These are phyloP conservation scores for Puma concolor DNA, from an alignment of 2,113 vertebrate species.

Conservation along the genomic window DNA sequence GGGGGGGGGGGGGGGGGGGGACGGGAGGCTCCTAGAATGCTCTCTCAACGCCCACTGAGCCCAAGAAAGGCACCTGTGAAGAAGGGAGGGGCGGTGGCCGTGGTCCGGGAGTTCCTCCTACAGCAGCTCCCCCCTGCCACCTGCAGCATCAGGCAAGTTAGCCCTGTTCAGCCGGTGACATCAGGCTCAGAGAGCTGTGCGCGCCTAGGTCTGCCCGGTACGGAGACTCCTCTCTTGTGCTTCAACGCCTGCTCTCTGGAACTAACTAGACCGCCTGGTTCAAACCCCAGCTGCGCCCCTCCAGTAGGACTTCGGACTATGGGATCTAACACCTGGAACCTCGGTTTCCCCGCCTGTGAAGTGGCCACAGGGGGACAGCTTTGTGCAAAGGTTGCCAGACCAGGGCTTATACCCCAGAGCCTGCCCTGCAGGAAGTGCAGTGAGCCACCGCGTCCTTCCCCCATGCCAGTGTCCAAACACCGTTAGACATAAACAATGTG, in stretches of 20 bases:
- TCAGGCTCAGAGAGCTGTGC: background rate
- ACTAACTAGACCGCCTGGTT: too few species aligned
- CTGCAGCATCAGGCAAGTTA: background rate
- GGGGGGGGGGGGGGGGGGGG: too few species aligned
- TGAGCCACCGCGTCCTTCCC: rapidly evolving
- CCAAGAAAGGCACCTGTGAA: too few species aligned
- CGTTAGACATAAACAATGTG: background rate
- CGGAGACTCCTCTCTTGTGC: background rate
- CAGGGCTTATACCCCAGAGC: background rate
- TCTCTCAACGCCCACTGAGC: background rate
- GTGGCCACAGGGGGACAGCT: background rate
- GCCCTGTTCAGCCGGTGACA: background rate
- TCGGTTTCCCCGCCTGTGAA: background rate
- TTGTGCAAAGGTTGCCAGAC: background rate
- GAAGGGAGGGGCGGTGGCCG: background rate
- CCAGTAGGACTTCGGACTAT: background rate
- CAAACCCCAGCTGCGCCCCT: background rate
- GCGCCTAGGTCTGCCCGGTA: background rate
- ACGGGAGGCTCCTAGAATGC: background rate
- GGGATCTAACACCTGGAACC: background rate
- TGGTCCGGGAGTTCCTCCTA: background rate
- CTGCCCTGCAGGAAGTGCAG: background rate
- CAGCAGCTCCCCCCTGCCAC: rapidly evolving
- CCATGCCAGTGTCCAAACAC: rapidly evolving
- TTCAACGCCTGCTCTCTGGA: background rate